Evolutionary conservation across 1,140 invertebrate species (phyloP).

Genomic region (Panagrolaimus sp.): DNA sequence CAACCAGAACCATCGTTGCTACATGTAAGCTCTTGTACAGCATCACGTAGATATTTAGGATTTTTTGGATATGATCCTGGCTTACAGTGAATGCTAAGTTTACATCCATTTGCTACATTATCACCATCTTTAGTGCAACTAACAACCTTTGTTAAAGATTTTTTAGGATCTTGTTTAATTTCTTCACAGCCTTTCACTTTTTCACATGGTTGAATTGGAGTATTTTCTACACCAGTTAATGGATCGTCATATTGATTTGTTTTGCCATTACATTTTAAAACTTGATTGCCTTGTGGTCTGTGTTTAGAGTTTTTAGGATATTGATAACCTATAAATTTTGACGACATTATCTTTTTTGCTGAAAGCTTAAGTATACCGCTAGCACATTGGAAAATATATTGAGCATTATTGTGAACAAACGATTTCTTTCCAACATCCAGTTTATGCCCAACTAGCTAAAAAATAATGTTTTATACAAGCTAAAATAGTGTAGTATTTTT

Average conservation of each 20-base stretch:
- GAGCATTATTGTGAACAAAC: not conserved
- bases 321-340: not conserved
- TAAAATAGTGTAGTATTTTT: not conserved
- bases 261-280: conserved; percentile 10
- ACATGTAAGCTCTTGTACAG: not conserved
- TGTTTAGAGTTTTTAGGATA: not conserved
- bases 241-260: conserved; percentile 8
- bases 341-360: too few species aligned
- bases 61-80: not conserved
- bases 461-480: not conserved
- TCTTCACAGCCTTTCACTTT: not conserved
- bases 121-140: not conserved
- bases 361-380: not conserved
- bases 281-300: not conserved
- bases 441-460: not conserved
- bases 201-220: conserved; percentile 7
- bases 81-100: not conserved
- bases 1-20: not conserved
- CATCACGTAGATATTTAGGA: not conserved
- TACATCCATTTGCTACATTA: not conserved
- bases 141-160: not conserved
- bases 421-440: not conserved
- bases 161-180: not conserved
- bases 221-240: not conserved
- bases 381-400: conserved; percentile 3